These are phyloP conservation scores for Penelope pileata DNA, from an alignment of 2,113 vertebrate genomes.

Conservation along the genomic window DNA sequence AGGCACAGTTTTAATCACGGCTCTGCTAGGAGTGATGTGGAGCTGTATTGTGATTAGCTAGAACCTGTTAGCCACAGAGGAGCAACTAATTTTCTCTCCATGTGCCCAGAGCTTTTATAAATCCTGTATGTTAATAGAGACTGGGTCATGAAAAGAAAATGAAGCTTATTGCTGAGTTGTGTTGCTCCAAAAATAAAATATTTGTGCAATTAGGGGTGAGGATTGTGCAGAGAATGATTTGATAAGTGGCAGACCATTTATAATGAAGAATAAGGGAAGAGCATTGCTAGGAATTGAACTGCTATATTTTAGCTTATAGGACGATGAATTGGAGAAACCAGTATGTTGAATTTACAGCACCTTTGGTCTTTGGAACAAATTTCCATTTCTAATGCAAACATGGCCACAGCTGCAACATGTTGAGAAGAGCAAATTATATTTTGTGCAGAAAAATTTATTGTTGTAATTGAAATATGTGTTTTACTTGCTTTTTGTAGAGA, in stretches of 20 bases:
- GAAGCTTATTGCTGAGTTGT: conserved; percentile 15
- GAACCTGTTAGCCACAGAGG: background rate
- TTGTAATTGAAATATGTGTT: background rate
- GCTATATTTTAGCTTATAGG: background rate
- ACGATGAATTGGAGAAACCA: background rate
- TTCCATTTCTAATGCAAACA: conserved; percentile 1
- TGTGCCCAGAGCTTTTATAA: background rate
- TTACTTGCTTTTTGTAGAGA: background rate
- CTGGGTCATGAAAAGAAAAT: background rate
- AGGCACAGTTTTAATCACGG: background rate
- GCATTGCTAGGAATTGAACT: background rate
- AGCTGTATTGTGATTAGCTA: background rate
- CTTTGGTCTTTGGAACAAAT: background rate
- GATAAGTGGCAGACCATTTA: background rate
- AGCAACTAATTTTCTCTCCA: background rate
- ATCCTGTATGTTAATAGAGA: background rate
- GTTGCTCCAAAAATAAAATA: conserved; percentile 42
- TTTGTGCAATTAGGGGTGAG: conserved; percentile 7
- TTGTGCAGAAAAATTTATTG: background rate
- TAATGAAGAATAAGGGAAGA: conserved; percentile 4
- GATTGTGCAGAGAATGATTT: background rate
- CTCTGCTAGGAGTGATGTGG: background rate
- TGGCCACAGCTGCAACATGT: background rate
- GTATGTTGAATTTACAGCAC: background rate
- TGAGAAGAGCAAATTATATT: background rate